A percentile compares a stretch with the other conserved stretches of the same genome.
phyloP scores from a whole-genome alignment of 2,888 invertebrate genomes.

The Zhuqinia jingwanae region DNA sequence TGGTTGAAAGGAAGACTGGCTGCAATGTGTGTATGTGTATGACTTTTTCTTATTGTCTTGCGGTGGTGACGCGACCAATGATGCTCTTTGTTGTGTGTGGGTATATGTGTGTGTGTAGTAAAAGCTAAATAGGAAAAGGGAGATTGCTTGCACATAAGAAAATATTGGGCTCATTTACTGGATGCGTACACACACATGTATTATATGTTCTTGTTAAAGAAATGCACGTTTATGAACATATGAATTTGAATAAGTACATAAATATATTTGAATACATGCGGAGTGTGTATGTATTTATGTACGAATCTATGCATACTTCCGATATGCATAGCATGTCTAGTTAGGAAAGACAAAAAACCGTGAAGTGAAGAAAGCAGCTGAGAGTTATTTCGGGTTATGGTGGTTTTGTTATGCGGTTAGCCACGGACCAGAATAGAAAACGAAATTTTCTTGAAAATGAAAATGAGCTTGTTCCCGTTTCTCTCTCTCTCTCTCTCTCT shows the following conservation, averaged over 20 bases:
- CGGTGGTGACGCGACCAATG: not conserved
- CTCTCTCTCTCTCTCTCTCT: not conserved
- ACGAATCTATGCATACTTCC: not conserved
- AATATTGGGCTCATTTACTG: not conserved
- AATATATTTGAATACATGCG: not conserved
- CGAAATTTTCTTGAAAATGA: slow-evolving; percentile 53
- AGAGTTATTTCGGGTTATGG: slow-evolving; percentile 59
- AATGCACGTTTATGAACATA: slow-evolving; percentile 15
- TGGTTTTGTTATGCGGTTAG: slow-evolving; percentile 49
- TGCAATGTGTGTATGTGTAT: not conserved
- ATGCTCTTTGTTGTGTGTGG: too few relatives aligned
- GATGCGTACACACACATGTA: not conserved
- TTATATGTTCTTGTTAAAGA: not conserved
- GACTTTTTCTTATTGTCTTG: too few relatives aligned
- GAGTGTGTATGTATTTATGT: not conserved
- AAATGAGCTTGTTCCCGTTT: slow-evolving; percentile 40
- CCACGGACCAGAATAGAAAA: slow-evolving; percentile 45
- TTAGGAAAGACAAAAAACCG: not conserved
- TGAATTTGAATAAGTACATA: slow-evolving; percentile 36
- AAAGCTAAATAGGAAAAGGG: too few relatives aligned
- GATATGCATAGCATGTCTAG: too few relatives aligned
- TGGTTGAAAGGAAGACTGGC: slow-evolving; percentile 17
- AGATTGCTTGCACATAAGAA: too few relatives aligned
- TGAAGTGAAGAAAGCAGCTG: slow-evolving; percentile 4
- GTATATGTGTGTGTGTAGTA: not conserved